phyloP scores from a whole-genome alignment of 2,888 invertebrate species.

The Argyra leucocephala region DNA sequence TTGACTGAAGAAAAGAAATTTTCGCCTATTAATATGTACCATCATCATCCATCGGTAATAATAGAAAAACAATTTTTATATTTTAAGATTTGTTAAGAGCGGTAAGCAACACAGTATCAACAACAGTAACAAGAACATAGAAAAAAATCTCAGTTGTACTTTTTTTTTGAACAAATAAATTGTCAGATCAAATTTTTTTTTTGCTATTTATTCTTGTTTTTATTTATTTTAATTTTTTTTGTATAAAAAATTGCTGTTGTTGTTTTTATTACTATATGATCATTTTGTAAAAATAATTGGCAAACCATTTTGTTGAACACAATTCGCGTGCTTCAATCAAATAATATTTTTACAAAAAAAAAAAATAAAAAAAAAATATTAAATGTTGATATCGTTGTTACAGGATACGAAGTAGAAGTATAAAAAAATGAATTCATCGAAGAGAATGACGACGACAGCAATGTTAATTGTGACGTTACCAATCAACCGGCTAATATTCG shows the following conservation, averaged over 20 bases:
- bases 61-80: neutral
- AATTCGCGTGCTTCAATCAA: neutral
- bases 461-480: neutral
- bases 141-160: too few relatives aligned
- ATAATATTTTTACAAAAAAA: neutral
- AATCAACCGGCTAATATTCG: neutral
- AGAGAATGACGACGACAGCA: too few relatives aligned
- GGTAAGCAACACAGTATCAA: too few relatives aligned
- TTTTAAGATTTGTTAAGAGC: neutral
- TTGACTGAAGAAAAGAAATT: constrained; percentile 5
- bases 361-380: too few relatives aligned
- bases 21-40: too few relatives aligned
- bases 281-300: neutral
- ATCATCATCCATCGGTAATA: neutral
- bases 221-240: neutral
- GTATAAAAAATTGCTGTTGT: too few relatives aligned
- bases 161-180: neutral
- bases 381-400: too few relatives aligned
- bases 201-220: neutral
- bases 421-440: too few relatives aligned
- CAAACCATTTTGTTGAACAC: neutral
- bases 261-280: neutral
- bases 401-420: too few relatives aligned
- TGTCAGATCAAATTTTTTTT: neutral
- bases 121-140: too few relatives aligned